These are phyloP conservation scores for Glareola pratincola DNA, from an alignment of 2,113 vertebrate genomes.

Conservation along the genomic window DNA sequence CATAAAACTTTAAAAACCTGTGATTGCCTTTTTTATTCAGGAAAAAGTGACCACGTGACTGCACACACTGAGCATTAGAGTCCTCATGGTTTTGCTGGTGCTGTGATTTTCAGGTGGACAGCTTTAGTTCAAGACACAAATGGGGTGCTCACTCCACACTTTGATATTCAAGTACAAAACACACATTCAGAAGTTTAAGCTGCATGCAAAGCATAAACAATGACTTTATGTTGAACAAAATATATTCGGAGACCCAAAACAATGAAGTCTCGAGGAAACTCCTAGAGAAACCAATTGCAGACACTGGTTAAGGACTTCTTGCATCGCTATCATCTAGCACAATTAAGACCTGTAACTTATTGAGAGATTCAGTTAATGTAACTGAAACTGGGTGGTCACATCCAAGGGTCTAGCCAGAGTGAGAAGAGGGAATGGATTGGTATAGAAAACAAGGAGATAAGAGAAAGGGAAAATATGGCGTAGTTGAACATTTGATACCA, in stretches of 20 bases:
- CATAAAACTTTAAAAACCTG: neutral
- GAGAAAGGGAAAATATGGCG: neutral
- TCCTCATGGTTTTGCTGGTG: neutral
- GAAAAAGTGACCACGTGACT: neutral
- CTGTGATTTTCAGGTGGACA: neutral
- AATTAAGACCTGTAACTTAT: neutral
- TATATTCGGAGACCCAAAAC: neutral
- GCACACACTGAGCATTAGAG: neutral
- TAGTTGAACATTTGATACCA: neutral
- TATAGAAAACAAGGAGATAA: neutral
- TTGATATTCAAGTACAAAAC: neutral
- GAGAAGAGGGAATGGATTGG: neutral
- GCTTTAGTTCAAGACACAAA: neutral
- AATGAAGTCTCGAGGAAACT: neutral
- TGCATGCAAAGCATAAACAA: slow-evolving; percentile 18
- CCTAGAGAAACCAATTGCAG: neutral
- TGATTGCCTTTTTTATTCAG: neutral
- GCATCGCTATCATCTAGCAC: neutral
- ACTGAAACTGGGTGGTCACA: slow-evolving; percentile 40
- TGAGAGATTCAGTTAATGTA: neutral
- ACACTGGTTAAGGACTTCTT: neutral
- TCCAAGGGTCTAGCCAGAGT: neutral
- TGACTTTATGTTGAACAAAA: neutral
- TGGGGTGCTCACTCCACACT: neutral
- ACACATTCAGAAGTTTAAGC: neutral